Conservation (phyloP, 2,113 vertebrate genomes). For the Arizona elegans region DNA sequence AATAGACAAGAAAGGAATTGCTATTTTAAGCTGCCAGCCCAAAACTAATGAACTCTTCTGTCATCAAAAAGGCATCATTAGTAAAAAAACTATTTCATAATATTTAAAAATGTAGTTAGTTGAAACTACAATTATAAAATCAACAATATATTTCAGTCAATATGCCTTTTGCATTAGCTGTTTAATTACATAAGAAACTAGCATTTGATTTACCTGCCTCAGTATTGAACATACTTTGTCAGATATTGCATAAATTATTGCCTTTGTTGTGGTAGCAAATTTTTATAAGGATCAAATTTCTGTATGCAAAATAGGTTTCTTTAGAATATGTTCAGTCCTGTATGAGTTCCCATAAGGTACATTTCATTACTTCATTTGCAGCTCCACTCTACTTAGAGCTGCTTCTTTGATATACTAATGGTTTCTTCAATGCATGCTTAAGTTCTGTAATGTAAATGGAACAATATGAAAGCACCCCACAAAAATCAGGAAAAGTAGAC, state of each 20-base stretch:
- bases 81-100: slow-evolving; percentile 23
- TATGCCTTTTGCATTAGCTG: neutral
- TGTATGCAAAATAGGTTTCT: neutral
- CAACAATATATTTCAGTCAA: slow-evolving; percentile 9
- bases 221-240: neutral
- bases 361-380: neutral
- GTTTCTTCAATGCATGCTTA: neutral
- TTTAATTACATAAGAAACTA: neutral
- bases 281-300: neutral
- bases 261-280: neutral
- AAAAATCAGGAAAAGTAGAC: neutral
- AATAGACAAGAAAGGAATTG: slow-evolving; percentile 15
- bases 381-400: neutral
- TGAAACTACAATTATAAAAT: slow-evolving; percentile 9
- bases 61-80: slow-evolving; percentile 30
- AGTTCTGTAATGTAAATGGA: neutral
- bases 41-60: neutral
- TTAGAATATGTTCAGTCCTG: neutral
- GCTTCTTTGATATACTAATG: neutral
- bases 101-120: neutral
- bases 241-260: neutral
- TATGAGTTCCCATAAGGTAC: neutral
- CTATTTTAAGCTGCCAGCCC: neutral
- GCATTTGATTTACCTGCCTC: neutral
- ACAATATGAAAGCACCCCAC: neutral